Base-by-base conservation (phyloP, 2,797 vertebrate species). In the Chiloscyllium punctatum region DNA sequence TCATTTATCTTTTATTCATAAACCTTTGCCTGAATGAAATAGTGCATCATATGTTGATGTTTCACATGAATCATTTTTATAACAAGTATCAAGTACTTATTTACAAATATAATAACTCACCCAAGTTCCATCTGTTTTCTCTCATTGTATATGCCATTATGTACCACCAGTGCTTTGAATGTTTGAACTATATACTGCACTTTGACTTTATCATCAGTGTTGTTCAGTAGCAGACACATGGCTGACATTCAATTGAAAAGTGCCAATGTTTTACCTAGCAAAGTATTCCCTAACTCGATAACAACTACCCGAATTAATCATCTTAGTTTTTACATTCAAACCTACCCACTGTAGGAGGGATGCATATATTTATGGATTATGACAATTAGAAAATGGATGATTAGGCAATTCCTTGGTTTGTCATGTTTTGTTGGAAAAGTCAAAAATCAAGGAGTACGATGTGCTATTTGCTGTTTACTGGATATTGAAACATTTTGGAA, bases 1-100 rank as follows among this genome's bases (percentile, higher is more conserved):
- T 51, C 48, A 95, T 77, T 95, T 74, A 95, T 95, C 71, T 95
- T 77, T 95, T 77, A 95, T 95, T 95, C 71, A 95, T 72, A 42
- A 77, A 74, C 71, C 69, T 74, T 71, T 94, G 42, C 48, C 92
- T 57, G 42, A 95, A 57, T 57, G 30, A 72, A 95, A 95, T 53
- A 77, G 69, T n/a, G 69, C 72, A 74, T 74, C 48, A 95, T 33
- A 74, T 95, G 94, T 77, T 95, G 71, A 77, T 72, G 71, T 95
- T 95, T 95, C 94, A 57, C 48, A 95, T 95, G 71, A 77, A 95
- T 95, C 94, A 95, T 53, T 95, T 72, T 95, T 95, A 95, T 57
- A 72, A 77, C 27, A 95, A 74, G 48, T 53, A 51, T 95, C 68
- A 77, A 77, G 95, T 95, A 15, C 48, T 95, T 95, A 74, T 77